A percentile compares a stretch with the other conserved stretches of the same genome.
phyloP scores from a whole-genome alignment of 92 coral and sea anemone genomes.

The Pocillopora grandis region DNA sequence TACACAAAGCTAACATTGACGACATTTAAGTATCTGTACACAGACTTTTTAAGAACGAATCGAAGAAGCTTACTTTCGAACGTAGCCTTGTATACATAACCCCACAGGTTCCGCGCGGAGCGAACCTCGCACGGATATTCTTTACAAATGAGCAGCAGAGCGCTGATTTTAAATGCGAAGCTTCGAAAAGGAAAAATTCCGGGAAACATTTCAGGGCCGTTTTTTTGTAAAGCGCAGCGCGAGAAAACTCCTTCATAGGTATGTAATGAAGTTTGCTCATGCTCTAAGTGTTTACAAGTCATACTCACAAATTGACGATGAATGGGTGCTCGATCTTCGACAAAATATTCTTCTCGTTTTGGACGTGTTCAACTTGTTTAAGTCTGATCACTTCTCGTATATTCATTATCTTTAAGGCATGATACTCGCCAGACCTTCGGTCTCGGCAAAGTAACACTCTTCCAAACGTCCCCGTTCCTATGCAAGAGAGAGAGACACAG shows the following conservation, averaged over 20 bases:
- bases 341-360: constrained; percentile 92
- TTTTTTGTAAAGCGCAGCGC: background rate
- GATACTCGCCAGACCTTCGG: constrained; percentile 76
- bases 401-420: constrained; percentile 96
- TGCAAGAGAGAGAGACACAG: background rate
- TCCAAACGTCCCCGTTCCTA: constrained; percentile 99
- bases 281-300: constrained; percentile 29
- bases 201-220: background rate
- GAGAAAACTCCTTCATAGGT: constrained; percentile 5
- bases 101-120: background rate
- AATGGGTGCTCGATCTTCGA: constrained; percentile 94
- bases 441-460: constrained; percentile 88
- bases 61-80: constrained; percentile 13
- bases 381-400: constrained; percentile 96
- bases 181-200: background rate
- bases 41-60: constrained; percentile 22
- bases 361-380: constrained; percentile 99
- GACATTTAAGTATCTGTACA: constrained; percentile 41
- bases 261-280: constrained; percentile 10
- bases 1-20: constrained; percentile 36
- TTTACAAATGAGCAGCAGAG: background rate
- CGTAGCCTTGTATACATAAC: constrained; percentile 26
- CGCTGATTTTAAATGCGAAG: background rate
- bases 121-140: background rate
- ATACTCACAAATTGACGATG: constrained; percentile 97